Conservation (phyloP, 2,797 vertebrate species). For the Pyrocephalus nanus region DNA sequence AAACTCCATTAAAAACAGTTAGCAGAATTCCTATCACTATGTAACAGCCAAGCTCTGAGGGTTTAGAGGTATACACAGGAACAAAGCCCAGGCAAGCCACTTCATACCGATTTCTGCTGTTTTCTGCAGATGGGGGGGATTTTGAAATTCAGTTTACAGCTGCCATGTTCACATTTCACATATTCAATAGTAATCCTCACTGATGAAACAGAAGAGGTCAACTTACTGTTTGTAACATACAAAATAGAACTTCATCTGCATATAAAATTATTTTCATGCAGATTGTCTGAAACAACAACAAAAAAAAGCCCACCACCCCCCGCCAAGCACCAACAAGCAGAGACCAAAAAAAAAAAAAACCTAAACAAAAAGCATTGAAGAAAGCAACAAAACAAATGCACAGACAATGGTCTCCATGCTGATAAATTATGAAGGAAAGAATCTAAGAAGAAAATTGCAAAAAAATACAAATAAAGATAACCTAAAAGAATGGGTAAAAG, state of each 20-base stretch:
- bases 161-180: neutral
- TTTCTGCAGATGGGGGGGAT: fast-evolving
- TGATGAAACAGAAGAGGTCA: neutral
- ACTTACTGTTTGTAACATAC: fast-evolving
- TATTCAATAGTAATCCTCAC: fast-evolving
- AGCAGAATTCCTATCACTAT: fast-evolving
- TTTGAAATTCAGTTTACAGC: neutral
- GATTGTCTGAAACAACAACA: neutral
- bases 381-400: neutral
- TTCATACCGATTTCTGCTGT: neutral
- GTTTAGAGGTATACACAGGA: fast-evolving
- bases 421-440: neutral
- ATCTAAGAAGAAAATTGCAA: neutral
- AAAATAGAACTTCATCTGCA: fast-evolving
- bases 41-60: neutral
- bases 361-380: fast-evolving
- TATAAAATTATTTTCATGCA: fast-evolving
- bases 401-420: no score
- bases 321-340: fast-evolving
- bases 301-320: no score
- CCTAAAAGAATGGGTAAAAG: fast-evolving
- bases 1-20: fast-evolving
- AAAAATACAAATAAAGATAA: neutral
- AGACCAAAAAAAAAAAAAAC: no score
- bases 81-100: neutral